Conservation (phyloP, 2,113 vertebrate genomes). For the Amblyornis subalaris region DNA sequence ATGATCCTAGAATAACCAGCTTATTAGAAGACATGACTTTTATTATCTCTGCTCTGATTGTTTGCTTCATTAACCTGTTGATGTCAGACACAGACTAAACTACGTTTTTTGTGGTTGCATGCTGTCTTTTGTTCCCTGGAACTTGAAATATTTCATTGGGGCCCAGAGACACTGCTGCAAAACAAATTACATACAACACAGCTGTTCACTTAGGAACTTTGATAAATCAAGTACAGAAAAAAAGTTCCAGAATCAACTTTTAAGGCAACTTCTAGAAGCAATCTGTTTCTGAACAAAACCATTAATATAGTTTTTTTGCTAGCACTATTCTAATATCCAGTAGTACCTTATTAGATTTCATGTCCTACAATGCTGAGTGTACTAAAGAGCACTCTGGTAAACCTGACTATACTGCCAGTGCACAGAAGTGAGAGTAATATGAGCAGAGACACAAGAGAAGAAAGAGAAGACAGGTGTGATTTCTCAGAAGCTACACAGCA, state of each 20-base stretch:
- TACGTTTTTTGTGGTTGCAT: neutral
- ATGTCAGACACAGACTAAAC: neutral
- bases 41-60: neutral
- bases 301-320: neutral
- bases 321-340: neutral
- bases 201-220: neutral
- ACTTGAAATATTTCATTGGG: neutral
- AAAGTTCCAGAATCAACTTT: neutral
- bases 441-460: neutral
- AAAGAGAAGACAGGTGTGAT: neutral
- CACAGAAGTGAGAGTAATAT: neutral
- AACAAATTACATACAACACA: neutral
- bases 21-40: neutral
- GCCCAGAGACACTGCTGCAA: neutral
- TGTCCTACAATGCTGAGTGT: neutral
- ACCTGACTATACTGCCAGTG: neutral
- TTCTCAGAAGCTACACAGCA: neutral
- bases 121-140: neutral
- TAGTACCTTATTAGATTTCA: neutral
- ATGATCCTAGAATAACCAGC: neutral
- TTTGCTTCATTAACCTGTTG: neutral
- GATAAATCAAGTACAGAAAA: neutral
- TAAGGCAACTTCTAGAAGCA: neutral
- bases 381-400: neutral
- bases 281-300: neutral